Conservation (phyloP, 2,113 vertebrate species). For the Malurus cyaneus region DNA sequence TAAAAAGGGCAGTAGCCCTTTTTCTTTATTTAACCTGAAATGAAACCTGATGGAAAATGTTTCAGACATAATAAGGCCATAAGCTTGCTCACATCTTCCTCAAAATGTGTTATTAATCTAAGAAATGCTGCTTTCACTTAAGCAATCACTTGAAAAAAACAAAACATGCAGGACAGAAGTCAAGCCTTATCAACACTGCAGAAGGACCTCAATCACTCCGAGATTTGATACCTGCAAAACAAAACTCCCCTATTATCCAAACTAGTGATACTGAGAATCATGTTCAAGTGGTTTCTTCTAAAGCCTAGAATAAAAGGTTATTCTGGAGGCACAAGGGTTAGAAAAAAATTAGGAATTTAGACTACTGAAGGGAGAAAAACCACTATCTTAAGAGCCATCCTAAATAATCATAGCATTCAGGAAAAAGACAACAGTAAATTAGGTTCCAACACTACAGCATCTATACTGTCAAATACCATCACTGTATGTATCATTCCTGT, state of each 20-base stretch:
- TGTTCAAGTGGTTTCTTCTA: not conserved
- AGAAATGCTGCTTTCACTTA: not conserved
- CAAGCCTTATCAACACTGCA: not conserved
- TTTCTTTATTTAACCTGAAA: slow-evolving; percentile 13
- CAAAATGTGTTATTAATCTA: not conserved
- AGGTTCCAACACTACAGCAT: not conserved
- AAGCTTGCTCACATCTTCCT: not conserved
- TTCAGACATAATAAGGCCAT: slow-evolving; percentile 53
- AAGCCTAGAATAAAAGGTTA: not conserved
- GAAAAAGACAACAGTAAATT: not conserved
- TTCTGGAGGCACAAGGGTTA: not conserved
- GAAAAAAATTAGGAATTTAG: not conserved
- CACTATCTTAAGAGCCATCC: not conserved
- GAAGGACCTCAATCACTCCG: not conserved
- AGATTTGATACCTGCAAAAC: not conserved
- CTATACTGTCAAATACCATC: not conserved
- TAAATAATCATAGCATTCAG: not conserved
- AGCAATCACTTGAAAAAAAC: not conserved
- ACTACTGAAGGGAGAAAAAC: not conserved
- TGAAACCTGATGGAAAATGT: slow-evolving; percentile 21
- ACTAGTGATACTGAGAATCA: not conserved
- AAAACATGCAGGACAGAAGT: not conserved
- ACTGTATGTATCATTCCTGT: not conserved
- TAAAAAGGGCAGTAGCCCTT: not conserved
- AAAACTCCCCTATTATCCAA: not conserved